phyloP scores from a whole-genome alignment of 2,888 invertebrate genomes.

The Chironomus riparius region DNA sequence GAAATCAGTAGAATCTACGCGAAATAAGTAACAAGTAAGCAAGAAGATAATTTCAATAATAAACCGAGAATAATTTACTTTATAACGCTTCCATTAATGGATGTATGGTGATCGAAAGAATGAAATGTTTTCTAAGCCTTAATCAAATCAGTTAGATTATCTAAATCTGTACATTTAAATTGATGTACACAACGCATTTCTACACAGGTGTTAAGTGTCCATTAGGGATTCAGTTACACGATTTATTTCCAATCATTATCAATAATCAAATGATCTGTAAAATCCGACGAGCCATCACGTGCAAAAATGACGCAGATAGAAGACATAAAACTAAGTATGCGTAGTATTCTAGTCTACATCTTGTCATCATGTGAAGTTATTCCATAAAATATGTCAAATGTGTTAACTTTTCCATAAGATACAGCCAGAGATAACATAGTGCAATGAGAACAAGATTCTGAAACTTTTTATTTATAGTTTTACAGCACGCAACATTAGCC shows the following conservation, averaged over 20 bases:
- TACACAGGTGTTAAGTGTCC: too few species aligned
- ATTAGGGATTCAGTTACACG: neutral
- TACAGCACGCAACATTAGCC: neutral
- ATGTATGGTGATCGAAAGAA: neutral
- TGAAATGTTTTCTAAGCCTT: neutral
- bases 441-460: neutral
- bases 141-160: too few species aligned
- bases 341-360: too few species aligned
- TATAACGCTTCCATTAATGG: neutral
- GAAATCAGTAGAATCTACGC: conserved; percentile 1
- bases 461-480: neutral
- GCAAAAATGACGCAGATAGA: too few species aligned
- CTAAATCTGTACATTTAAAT: too few species aligned
- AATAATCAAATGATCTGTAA: neutral
- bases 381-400: too few species aligned
- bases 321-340: too few species aligned
- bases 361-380: too few species aligned
- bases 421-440: neutral
- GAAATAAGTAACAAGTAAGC: neutral
- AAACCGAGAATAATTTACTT: neutral
- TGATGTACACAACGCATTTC: too few species aligned
- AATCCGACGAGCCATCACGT: too few species aligned
- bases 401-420: neutral
- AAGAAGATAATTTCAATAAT: neutral
- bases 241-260: too few species aligned